Evolutionary conservation across 1,140 invertebrate species (phyloP), one percentile per base, ranked within the genome.

Genomic region (Micrasema minimum): DNA sequence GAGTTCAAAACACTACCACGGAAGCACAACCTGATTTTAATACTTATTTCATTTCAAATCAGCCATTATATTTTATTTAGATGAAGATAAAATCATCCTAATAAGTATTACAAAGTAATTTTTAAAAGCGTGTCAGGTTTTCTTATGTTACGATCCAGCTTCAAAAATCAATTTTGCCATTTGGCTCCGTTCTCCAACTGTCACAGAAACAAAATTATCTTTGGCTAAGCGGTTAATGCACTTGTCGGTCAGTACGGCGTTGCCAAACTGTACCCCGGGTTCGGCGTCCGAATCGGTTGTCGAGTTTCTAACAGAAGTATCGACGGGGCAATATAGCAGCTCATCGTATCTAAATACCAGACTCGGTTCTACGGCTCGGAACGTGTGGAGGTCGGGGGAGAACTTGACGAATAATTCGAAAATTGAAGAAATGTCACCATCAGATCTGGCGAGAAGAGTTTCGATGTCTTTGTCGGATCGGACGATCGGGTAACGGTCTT

Each of bases 121-220:
- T n/a, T n/a, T n/a, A n/a, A n/a, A n/a, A n/a, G n/a, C n/a, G n/a
- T n/a, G n/a, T n/a, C n/a, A n/a, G n/a, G n/a, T n/a, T n/a, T n/a
- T 31, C 9, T 22, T 20, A 48, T 9, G 10, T 55, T 16, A 67
- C 37, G 12, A 55, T 6, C 65, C 65, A 16, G 74, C n/a, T 16
- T 75, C 70, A 46, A 75, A 72, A 10, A 75, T 75, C 22, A 75
- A 41, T 16, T 72, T 75, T 1, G 74, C 74, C 51, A 75, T 46
- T 35, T 72, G 66, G 35, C 62, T 75, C 38, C 74, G 16, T 23
- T 67, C 66, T 16, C 74, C 74, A 16, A 75, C 23, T 2, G 73
- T 67, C 0, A 72, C 64, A 2, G 69, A 61, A 10, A 50, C 74
- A 51, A 75, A 75, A 68, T 72, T 67, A 50, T 72, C 62, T 62